These are phyloP conservation scores for Porites australiensis DNA, from an alignment of 64 coral and sea anemone genomes.

Conservation along the genomic window DNA sequence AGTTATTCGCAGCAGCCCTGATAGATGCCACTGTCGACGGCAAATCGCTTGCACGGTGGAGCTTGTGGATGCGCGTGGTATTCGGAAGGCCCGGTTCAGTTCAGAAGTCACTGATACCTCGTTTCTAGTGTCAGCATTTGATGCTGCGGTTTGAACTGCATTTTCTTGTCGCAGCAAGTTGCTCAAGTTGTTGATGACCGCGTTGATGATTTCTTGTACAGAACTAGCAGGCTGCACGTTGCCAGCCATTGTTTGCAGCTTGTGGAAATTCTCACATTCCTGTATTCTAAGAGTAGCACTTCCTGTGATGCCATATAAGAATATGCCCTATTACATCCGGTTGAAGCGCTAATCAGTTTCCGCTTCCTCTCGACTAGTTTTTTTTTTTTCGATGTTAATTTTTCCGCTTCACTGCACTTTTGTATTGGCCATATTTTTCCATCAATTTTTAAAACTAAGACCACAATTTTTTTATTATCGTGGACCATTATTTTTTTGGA, in stretches of 20 bases:
- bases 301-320: conserved; percentile 3
- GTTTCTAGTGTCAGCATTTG: background rate
- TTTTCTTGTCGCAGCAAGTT: background rate
- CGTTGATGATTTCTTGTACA: background rate
- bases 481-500: no score
- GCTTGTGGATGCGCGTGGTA: background rate
- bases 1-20: conserved; percentile 10
- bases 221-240: background rate
- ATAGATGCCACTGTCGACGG: conserved; percentile 9
- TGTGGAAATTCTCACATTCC: conserved; percentile 16
- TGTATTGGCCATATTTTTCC: no score
- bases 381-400: background rate
- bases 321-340: background rate
- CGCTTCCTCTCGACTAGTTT: background rate
- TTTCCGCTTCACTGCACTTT: no score
- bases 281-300: background rate
- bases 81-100: background rate
- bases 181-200: background rate
- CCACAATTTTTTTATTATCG: background rate
- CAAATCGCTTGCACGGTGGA: background rate
- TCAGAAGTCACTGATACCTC: background rate
- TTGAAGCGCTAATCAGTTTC: background rate
- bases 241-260: background rate
- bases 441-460: conserved; percentile 1
- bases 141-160: background rate